phyloP scores from a whole-genome alignment of 2,797 vertebrate species.

The Rhincodon typus region DNA sequence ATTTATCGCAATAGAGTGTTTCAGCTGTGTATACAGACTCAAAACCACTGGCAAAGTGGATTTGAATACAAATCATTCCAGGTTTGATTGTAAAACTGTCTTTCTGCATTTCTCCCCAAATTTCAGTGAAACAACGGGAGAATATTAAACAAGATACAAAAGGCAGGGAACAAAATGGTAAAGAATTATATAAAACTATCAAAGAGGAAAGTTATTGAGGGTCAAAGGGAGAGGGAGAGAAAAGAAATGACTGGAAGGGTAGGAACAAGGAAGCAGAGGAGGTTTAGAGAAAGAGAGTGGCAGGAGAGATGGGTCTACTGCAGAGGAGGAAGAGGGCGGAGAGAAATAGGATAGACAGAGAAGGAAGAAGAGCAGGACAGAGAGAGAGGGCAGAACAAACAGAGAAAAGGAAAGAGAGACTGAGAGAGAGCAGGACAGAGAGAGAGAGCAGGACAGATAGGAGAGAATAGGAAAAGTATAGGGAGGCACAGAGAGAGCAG shows the following conservation, averaged over 20 bases:
- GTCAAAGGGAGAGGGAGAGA: neutral
- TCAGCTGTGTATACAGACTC: neutral
- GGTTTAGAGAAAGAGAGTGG: neutral
- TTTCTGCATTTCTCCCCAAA: neutral
- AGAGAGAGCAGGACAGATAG: neutral
- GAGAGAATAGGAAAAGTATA: neutral
- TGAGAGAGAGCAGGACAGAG: neutral
- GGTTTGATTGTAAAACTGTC: neutral
- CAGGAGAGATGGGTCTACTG: no score
- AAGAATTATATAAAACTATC: fast-evolving
- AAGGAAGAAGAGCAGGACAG: neutral
- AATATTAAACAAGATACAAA: neutral
- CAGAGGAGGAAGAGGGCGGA: no score
- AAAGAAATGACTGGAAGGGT: neutral
- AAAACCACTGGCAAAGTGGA: neutral
- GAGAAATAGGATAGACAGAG: no score
- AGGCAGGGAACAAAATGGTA: neutral
- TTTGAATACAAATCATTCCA: neutral
- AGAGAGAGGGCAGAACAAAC: neutral
- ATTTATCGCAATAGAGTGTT: neutral
- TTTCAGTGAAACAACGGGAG: neutral
- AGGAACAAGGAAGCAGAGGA: neutral
- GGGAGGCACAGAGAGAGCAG: neutral
- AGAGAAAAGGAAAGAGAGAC: neutral
- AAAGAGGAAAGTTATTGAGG: neutral